Evolutionary conservation across 2,113 vertebrate genomes (phyloP).

Genomic region (Spilogale gracilis): DNA sequence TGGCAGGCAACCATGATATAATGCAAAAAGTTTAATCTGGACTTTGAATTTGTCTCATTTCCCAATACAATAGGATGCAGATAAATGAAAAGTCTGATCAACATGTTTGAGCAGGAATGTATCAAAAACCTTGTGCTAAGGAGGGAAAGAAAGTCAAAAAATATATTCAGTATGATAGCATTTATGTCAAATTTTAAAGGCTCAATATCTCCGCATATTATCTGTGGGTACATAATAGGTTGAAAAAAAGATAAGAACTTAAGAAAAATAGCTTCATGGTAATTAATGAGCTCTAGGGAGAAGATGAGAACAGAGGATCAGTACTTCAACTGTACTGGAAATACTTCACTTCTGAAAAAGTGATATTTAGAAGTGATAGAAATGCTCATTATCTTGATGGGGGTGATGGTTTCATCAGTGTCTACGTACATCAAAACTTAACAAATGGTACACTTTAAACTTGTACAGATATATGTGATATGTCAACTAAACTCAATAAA

Average conservation of each 20-base stretch:
- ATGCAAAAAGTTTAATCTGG: background rate
- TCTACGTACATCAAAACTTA: background rate
- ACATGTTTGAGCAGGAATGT: background rate
- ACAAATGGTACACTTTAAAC: background rate
- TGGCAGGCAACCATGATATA: background rate
- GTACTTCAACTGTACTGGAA: background rate
- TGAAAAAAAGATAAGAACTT: background rate
- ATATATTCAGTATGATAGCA: background rate
- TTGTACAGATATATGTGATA: background rate
- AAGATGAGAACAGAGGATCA: background rate
- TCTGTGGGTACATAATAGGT: background rate
- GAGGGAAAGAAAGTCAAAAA: background rate
- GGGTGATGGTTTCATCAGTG: background rate
- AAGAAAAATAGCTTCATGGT: background rate
- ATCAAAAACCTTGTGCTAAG: background rate
- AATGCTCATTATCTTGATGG: background rate
- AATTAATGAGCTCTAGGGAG: background rate
- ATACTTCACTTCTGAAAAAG: constrained; percentile 35
- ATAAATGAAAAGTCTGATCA: background rate
- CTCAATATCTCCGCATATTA: background rate
- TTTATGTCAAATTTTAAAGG: background rate
- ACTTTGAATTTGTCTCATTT: background rate
- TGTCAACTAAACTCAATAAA: background rate
- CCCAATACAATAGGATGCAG: background rate
- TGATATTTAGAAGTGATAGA: background rate